Evolutionary conservation across 2,797 vertebrate species (phyloP), one percentile per base, ranked within the genome.

Genomic region (Saguinus oedipus): DNA sequence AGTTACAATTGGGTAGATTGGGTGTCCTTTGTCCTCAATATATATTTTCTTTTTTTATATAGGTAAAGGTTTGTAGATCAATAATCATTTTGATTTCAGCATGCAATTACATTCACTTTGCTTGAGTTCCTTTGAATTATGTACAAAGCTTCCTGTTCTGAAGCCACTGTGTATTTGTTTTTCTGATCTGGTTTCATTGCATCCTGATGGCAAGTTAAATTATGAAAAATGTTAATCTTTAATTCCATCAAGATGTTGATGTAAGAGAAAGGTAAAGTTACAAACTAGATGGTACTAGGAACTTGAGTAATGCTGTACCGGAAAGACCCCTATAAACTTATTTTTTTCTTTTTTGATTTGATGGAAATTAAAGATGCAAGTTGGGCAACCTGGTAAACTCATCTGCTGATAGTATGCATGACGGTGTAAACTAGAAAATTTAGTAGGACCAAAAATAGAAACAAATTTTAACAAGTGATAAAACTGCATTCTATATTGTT

Each of bases 161-260:
- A 88, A 55, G 33, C n/a, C 50, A 83, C 85, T 42, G 3, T 39
- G 24, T 92, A 61, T 94, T 85, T 96, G 57, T 92, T 96, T 81
- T 94, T 93, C 61, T 59, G 4, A 82, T 95, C 64, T 88, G 50
- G 27, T 94, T 95, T 97, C 88, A 91, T 3, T 93, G 70, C 30
- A 44, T 92, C 27, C 48, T 88, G 53, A 82, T 88, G 72, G 92
- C 55, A 90, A 95, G 46, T 72, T 81, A 90, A 95, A 84, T 92
- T 85, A 87, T 82, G 68, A 75, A 94, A 92, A 95, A 80, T 3
- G 19, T 59, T 72, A 93, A 36, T 80, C 17, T 90, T 89, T 96
- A 97, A 93, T 97, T 92, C 82, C 72, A 75, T 95, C 75, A 97
- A 96, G 70, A 95, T 90, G 81, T 84, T 90, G 81, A 81, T 96